A percentile compares a stretch with the other conserved stretches of the same genome.
Conservation (phyloP, 2,113 vertebrate species). For the Ageneiosus marmoratus region DNA sequence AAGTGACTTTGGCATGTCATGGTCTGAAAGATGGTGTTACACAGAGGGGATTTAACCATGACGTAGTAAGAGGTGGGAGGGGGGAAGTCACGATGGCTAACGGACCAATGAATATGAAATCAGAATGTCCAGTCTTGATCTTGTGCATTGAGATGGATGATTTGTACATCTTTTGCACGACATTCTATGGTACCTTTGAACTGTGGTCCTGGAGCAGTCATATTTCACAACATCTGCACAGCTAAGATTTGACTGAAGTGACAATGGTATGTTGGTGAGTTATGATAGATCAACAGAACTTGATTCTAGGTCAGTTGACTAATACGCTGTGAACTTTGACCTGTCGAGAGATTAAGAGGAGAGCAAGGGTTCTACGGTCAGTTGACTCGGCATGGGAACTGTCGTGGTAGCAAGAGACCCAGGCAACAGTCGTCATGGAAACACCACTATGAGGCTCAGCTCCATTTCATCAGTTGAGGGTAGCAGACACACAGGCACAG, state of each 20-base stretch:
- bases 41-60: constrained; percentile 36
- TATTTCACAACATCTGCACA: background rate
- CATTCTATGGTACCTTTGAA: background rate
- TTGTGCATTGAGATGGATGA: background rate
- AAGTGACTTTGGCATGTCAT: constrained; percentile 53
- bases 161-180: background rate
- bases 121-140: background rate
- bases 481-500: constrained; percentile 20
- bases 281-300: background rate
- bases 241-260: background rate
- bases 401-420: constrained; percentile 59
- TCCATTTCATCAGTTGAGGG: constrained; percentile 15
- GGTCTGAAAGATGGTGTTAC: constrained; percentile 55
- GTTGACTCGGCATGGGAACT: constrained; percentile 65
- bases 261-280: background rate
- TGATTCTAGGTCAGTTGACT: background rate
- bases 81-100: background rate
- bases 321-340: constrained; percentile 17
- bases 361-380: constrained; percentile 49
- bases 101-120: background rate
- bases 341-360: constrained; percentile 8
- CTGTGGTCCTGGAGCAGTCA: background rate
- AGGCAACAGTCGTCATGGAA: constrained; percentile 67
- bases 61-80: constrained; percentile 3
- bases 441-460: constrained; percentile 45